Conservation (phyloP, 2,113 vertebrate species). For the Podiceps cristatus region DNA sequence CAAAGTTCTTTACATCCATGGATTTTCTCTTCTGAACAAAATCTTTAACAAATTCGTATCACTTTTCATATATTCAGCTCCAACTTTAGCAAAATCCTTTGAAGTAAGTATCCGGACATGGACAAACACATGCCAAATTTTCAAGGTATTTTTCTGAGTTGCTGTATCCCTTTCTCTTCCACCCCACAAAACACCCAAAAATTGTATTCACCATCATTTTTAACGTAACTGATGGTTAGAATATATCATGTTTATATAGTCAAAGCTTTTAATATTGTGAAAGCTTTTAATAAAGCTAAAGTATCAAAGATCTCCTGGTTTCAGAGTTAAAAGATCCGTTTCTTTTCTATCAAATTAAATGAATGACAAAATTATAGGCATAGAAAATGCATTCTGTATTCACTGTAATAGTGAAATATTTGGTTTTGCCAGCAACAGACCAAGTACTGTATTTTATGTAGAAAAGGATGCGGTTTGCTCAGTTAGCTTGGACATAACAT, state of each 20-base stretch:
- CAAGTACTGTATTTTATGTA: background rate
- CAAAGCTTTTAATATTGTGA: background rate
- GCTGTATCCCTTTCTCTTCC: background rate
- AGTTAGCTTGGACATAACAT: background rate
- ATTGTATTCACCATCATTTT: background rate
- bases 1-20: background rate
- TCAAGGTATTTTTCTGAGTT: background rate
- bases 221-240: background rate
- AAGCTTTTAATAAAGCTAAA: background rate
- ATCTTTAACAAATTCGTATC: background rate
- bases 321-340: background rate
- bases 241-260: background rate
- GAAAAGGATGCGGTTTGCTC: background rate
- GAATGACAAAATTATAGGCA: background rate
- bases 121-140: background rate
- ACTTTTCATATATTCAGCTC: background rate
- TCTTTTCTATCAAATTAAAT: background rate
- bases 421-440: background rate
- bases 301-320: background rate
- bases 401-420: background rate
- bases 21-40: background rate
- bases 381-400: background rate
- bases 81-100: background rate
- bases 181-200: background rate
- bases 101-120: background rate